These are phyloP conservation scores for Tyto alba DNA, from an alignment of 2,113 vertebrate genomes.

Conservation along the genomic window DNA sequence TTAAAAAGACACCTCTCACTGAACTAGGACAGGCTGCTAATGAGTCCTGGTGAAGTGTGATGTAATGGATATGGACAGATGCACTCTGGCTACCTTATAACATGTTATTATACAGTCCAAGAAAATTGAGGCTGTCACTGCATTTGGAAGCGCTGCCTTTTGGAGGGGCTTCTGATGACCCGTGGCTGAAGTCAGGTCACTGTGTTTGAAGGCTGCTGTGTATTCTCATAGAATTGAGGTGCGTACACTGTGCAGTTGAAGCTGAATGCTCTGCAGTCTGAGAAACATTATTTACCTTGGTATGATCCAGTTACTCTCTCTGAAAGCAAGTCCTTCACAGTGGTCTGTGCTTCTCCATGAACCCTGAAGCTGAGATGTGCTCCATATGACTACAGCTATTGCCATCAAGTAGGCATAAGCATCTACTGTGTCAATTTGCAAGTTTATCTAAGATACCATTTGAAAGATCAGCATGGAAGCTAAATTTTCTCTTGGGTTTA, in stretches of 20 bases:
- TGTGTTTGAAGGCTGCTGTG: background rate
- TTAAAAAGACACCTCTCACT: background rate
- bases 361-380: background rate
- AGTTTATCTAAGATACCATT: background rate
- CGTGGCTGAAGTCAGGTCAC: background rate
- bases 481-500: background rate
- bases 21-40: background rate
- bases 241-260: background rate
- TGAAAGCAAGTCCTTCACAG: background rate
- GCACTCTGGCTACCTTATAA: background rate
- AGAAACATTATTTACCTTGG: background rate
- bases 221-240: background rate
- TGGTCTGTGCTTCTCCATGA: background rate
- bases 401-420: background rate
- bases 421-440: background rate
- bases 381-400: background rate
- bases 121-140: background rate
- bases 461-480: background rate
- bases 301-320: background rate
- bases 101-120: background rate
- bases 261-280: background rate
- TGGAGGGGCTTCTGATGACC: background rate
- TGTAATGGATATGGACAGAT: background rate
- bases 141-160: background rate
- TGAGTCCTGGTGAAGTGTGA: background rate